A percentile compares a stretch with the other conserved stretches of the same genome.
phyloP scores from a whole-genome alignment of 2,888 invertebrate species.

The Anoplius nigerrimus region DNA sequence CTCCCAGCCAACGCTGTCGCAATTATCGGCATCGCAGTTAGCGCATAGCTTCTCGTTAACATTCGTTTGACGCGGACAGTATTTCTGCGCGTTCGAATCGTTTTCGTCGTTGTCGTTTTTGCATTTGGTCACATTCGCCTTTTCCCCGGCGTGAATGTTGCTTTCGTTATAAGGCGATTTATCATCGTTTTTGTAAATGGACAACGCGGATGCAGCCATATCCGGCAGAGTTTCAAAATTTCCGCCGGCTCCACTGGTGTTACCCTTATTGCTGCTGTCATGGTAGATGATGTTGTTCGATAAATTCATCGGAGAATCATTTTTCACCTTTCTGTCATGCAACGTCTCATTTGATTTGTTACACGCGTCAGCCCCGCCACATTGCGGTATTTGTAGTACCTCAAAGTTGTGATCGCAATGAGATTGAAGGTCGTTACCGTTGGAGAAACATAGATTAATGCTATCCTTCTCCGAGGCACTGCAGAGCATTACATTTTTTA shows the following conservation, averaged over 20 bases:
- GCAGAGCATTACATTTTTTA: conserved; percentile 24
- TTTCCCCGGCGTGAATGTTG: neutral
- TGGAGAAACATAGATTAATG: conserved; percentile 65
- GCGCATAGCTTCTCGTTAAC: conserved; percentile 36
- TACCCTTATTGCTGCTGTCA: conserved; percentile 25
- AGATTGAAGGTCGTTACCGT: conserved; percentile 55
- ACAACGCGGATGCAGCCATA: conserved; percentile 38
- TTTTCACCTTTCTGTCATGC: neutral
- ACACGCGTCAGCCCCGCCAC: neutral
- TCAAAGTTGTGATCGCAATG: conserved; percentile 60
- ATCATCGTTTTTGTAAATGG: conserved; percentile 49
- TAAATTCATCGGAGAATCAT: neutral
- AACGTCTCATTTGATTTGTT: conserved; percentile 8
- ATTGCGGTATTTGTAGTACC: conserved; percentile 62
- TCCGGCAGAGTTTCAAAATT: conserved; percentile 53
- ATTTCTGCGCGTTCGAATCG: conserved; percentile 11
- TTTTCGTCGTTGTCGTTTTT: neutral
- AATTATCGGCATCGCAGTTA: neutral
- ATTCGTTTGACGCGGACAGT: conserved; percentile 28
- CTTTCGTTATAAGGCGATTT: conserved; percentile 40
- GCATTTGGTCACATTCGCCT: neutral
- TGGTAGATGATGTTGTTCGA: conserved; percentile 20
- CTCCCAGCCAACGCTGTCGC: too few relatives aligned
- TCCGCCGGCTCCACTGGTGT: conserved; percentile 38
- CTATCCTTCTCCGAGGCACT: conserved; percentile 68